Conservation (phyloP, 2,888 invertebrate genomes). For the Macrosoma leucophasiata region DNA sequence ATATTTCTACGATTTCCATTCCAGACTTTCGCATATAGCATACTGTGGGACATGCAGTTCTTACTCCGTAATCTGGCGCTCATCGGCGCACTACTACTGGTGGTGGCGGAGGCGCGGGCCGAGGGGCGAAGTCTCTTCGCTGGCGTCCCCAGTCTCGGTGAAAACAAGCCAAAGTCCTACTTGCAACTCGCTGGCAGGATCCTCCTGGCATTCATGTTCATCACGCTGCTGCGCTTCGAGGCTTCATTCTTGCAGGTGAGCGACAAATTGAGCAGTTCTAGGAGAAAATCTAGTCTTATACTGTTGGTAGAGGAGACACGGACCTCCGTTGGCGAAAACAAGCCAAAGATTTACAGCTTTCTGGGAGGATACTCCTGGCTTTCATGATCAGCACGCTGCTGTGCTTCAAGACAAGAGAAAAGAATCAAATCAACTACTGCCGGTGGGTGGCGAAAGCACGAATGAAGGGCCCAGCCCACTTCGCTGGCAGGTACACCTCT, state of each 20-base stretch:
- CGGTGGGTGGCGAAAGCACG: no score
- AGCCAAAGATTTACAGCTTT: no score
- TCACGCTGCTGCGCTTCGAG: slow-evolving; percentile 96
- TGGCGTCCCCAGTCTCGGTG: slow-evolving; percentile 93
- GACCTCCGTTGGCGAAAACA: no score
- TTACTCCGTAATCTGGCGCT: slow-evolving; percentile 96
- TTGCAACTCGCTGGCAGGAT: slow-evolving; percentile 97
- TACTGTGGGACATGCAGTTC: slow-evolving; percentile 99
- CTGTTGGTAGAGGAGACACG: no score
- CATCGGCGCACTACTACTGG: slow-evolving; percentile 96
- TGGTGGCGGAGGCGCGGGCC: slow-evolving; percentile 96
- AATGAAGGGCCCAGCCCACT: no score
- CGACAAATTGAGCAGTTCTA: no score
- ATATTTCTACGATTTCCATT: slow-evolving; percentile 25
- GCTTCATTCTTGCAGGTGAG: slow-evolving; percentile 88
- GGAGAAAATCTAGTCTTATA: no score
- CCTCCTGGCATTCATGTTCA: slow-evolving; percentile 98
- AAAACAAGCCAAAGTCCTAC: slow-evolving; percentile 97
- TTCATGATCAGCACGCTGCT: no score
- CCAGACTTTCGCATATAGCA: slow-evolving; percentile 95
- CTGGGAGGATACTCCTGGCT: no score
- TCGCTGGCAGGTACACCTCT: no score
- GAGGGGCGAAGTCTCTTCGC: slow-evolving; percentile 97
- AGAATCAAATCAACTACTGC: no score
- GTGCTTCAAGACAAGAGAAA: no score